Evolutionary conservation across 2,888 invertebrate genomes (phyloP), one percentile per base, ranked within the genome.

Genomic region (Diachrysia chrysitis): DNA sequence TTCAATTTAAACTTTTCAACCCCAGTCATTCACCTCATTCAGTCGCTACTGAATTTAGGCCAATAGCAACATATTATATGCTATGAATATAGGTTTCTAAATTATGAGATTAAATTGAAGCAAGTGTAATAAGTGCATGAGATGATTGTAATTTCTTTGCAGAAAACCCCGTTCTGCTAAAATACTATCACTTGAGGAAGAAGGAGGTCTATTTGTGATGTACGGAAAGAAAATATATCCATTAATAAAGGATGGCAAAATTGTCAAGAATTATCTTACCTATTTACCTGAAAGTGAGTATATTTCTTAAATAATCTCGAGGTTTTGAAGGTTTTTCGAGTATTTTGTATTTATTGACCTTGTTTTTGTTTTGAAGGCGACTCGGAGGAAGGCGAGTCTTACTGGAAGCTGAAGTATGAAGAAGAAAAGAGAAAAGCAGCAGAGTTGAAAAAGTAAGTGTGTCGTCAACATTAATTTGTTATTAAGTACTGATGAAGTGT

Each of bases 361-460:
- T 46, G 56, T 19, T 0, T 17, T 51, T 21, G 57, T 6, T 46
- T 77, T 84, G 23, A 67, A 93, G 93, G 86, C 71, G 90, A 89
- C 3, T 86, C 88, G 0, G 93, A 91, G 14, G 70, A 77, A n/a
- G 87, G 88, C 23, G 87, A 89, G 16, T 82, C 84, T 0, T 91
- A 86, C 69, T 95, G 95, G 95, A 93, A 90, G 79, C 73, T 83
- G 3, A 95, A 93, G 82, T 95, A 93, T 83, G 86, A 89, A 0
- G 90, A 92, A 65, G 91, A 93, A 71, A 92, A 85, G 70, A 89
- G 87, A 73, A 90, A 86, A 73, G 83, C 85, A 0, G 83, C 85
- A 1, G 89, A 90, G 74, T 79, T 93, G 6, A 85, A 87, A 65
- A 90, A 84, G 93, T 93, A 83, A 87, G 82, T 66, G 23, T n/a